These are phyloP conservation scores for Oncopeltus fasciatus DNA, from an alignment of 1,140 invertebrate species.

Conservation along the genomic window DNA sequence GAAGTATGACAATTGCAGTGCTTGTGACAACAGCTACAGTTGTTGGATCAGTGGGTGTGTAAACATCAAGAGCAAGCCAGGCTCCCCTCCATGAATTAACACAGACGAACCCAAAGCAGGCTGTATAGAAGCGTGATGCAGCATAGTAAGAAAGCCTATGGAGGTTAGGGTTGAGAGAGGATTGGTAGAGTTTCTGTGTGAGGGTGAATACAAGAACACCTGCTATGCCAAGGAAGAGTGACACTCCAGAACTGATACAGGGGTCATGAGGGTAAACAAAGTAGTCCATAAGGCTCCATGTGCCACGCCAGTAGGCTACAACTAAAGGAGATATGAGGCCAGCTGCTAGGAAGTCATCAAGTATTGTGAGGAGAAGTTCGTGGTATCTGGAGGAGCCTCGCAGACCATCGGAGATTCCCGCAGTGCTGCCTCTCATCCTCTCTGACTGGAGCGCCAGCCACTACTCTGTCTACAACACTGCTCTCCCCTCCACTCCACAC, in stretches of 20 bases:
- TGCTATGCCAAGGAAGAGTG: conserved; percentile 47
- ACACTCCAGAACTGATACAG: conserved; percentile 44
- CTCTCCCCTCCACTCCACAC: not conserved
- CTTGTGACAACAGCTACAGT: conserved; percentile 43
- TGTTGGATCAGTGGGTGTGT: conserved; percentile 42
- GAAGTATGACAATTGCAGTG: conserved; percentile 40
- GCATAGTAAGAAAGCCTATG: conserved; percentile 52
- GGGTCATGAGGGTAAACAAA: conserved; percentile 46
- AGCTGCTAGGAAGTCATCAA: conserved; percentile 56
- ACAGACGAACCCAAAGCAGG: conserved; percentile 55
- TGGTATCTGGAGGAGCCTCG: conserved; percentile 30
- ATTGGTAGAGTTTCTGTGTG: conserved; percentile 44
- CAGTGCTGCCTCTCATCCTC: conserved; percentile 27
- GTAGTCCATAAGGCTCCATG: conserved; percentile 62
- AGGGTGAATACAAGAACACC: conserved; percentile 52
- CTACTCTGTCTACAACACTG: not conserved
- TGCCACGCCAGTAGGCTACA: conserved; percentile 71
- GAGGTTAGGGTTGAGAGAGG: conserved; percentile 46
- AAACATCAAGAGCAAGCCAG: conserved; percentile 58
- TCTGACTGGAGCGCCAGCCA: not conserved
- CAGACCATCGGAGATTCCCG: conserved; percentile 27
- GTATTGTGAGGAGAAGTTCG: conserved; percentile 43
- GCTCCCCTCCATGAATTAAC: conserved; percentile 73
- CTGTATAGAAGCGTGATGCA: conserved; percentile 57
- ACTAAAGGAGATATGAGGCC: conserved; percentile 59